Evolutionary conservation across 2,888 invertebrate species (phyloP).

Genomic region (Drosophila nr. perissopoda): DNA sequence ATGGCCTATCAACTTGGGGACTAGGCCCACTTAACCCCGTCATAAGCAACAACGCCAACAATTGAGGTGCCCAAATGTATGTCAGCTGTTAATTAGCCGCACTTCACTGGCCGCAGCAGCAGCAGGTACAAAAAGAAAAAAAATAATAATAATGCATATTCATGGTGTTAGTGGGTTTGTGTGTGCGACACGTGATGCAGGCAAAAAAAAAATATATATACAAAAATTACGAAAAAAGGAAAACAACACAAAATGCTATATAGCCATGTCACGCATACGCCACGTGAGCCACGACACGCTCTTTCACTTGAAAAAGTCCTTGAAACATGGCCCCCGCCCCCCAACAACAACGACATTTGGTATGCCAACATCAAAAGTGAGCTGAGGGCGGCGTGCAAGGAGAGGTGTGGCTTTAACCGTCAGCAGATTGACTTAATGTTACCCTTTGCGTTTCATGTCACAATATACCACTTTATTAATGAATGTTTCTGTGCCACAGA

Average conservation of each 20-base stretch:
- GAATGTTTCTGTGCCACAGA: slow-evolving; percentile 27
- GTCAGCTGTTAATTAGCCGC: slow-evolving; percentile 69
- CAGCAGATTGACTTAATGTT: slow-evolving; percentile 22
- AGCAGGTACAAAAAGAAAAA: background rate
- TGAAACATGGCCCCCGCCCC: slow-evolving; percentile 36
- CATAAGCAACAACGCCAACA: slow-evolving; percentile 22
- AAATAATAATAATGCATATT: slow-evolving; percentile 69
- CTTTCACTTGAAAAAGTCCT: slow-evolving; percentile 54
- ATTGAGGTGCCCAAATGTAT: slow-evolving; percentile 58
- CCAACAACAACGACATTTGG: slow-evolving; percentile 3
- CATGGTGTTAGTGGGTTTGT: slow-evolving; percentile 41
- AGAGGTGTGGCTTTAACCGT: slow-evolving; percentile 4
- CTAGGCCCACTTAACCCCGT: slow-evolving; percentile 46
- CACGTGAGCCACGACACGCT: slow-evolving; percentile 58
- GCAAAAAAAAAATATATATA: slow-evolving; percentile 1
- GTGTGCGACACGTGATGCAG: slow-evolving; percentile 34
- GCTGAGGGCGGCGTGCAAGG: background rate
- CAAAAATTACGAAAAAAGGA: background rate
- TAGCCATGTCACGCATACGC: slow-evolving; percentile 65
- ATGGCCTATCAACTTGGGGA: slow-evolving; percentile 16
- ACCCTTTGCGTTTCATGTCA: slow-evolving; percentile 33
- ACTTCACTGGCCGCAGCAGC: slow-evolving; percentile 36
- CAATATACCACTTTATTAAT: slow-evolving; percentile 37
- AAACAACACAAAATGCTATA: slow-evolving; percentile 35
- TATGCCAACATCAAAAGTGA: slow-evolving; percentile 20